Conservation (phyloP, 2,113 vertebrate species). For the Misgurnus mizolepis region DNA sequence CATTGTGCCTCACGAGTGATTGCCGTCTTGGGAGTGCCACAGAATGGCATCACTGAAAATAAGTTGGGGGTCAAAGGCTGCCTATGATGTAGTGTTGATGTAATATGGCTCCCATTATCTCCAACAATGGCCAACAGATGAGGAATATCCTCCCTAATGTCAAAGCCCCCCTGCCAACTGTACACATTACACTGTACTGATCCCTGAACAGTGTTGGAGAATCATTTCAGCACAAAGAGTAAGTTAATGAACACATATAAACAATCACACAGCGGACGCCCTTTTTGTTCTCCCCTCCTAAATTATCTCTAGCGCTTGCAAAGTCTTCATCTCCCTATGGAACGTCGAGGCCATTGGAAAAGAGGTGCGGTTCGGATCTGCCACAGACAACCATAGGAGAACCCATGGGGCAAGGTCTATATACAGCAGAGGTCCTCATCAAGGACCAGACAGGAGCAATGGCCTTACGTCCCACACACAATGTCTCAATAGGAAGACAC, state of each 20-base stretch:
- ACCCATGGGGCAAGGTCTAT: slow-evolving; percentile 4
- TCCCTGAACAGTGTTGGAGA: neutral
- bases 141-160: slow-evolving; percentile 70
- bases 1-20: slow-evolving; percentile 55
- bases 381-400: neutral
- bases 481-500: slow-evolving; percentile 22
- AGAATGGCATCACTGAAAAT: slow-evolving; percentile 68
- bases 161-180: slow-evolving; percentile 60
- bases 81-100: slow-evolving; percentile 69
- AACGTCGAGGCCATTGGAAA: neutral
- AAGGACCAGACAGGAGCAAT: slow-evolving; percentile 8
- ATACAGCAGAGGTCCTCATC: slow-evolving; percentile 29
- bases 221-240: neutral
- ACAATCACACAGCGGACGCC: neutral
- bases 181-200: slow-evolving; percentile 9
- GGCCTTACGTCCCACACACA: slow-evolving; percentile 21
- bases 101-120: slow-evolving; percentile 75
- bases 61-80: slow-evolving; percentile 61
- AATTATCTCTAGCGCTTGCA: slow-evolving; percentile 17
- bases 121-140: slow-evolving; percentile 59
- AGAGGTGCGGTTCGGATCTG: neutral
- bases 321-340: slow-evolving; percentile 4
- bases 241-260: neutral
- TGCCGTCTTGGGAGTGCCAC: slow-evolving; percentile 57
- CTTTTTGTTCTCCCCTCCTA: neutral